These are phyloP conservation scores for Hemibagrus wyckioides DNA, from an alignment of 2,113 vertebrate species.

Conservation along the genomic window DNA sequence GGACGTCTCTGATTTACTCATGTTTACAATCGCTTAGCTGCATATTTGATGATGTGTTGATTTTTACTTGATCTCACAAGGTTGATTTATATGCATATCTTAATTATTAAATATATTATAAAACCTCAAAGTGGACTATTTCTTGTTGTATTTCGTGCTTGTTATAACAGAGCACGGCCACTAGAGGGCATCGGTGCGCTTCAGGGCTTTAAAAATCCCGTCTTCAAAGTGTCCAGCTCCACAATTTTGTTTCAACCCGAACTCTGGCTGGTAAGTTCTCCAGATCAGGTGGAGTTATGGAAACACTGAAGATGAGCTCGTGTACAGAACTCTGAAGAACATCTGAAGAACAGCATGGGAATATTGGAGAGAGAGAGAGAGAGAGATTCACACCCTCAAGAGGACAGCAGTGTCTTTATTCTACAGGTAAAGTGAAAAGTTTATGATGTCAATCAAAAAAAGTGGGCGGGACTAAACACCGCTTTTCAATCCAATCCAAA, in stretches of 20 bases:
- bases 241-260: neutral
- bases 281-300: neutral
- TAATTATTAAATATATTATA: constrained; percentile 19
- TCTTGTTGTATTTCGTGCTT: neutral
- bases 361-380: neutral
- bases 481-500: neutral
- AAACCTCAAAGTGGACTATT: neutral
- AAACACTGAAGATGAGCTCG: neutral
- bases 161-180: neutral
- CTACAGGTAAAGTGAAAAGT: neutral
- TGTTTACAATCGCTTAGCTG: constrained; percentile 16
- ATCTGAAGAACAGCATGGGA: neutral
- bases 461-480: neutral
- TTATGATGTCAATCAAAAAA: neutral
- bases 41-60: neutral
- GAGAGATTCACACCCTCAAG: neutral
- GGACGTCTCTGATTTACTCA: neutral
- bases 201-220: no score
- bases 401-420: neutral
- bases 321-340: neutral
- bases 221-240: neutral
- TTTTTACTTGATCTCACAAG: constrained; percentile 6
- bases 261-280: neutral
- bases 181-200: neutral
- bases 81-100: constrained; percentile 26